Evolutionary conservation across 1,140 invertebrate species (phyloP).

Genomic region (Ceratina japonica): DNA sequence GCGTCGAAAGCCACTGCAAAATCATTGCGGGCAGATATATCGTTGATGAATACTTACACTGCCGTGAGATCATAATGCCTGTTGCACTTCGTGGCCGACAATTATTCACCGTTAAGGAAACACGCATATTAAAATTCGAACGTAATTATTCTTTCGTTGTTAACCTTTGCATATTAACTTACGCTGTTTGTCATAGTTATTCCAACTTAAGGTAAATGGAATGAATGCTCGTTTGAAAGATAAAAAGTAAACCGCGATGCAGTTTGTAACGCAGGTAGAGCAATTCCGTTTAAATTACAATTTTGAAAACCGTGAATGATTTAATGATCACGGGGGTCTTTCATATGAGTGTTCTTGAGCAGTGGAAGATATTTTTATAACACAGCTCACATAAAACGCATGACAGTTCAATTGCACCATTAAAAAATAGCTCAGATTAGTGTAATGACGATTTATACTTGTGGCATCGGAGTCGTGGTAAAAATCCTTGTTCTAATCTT

Average conservation of each 20-base stretch:
- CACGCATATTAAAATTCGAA: too few species aligned
- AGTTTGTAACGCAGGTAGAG: too few species aligned
- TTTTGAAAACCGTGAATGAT: too few species aligned
- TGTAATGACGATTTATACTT: neutral
- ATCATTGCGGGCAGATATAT: slow-evolving; percentile 20
- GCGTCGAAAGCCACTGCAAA: slow-evolving; percentile 21
- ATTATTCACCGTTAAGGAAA: too few species aligned
- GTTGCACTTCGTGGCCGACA: neutral
- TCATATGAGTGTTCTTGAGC: neutral
- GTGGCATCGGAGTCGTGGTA: slow-evolving; percentile 1
- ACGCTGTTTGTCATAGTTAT: too few species aligned
- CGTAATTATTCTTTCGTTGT: too few species aligned
- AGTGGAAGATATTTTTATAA: neutral
- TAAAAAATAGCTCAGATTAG: neutral
- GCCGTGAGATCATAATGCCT: slow-evolving; percentile 14
- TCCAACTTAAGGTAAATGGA: too few species aligned
- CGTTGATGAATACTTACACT: slow-evolving; percentile 20
- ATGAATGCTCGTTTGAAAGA: too few species aligned
- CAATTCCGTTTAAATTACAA: too few species aligned
- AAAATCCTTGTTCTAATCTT: slow-evolving; percentile 39
- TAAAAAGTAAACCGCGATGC: too few species aligned
- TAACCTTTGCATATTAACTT: too few species aligned
- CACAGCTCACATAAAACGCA: neutral
- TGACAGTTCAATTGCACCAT: neutral
- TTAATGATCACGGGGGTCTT: too few species aligned